Conservation (phyloP, 2,888 invertebrate species). For the Notocelia uddmanniana region DNA sequence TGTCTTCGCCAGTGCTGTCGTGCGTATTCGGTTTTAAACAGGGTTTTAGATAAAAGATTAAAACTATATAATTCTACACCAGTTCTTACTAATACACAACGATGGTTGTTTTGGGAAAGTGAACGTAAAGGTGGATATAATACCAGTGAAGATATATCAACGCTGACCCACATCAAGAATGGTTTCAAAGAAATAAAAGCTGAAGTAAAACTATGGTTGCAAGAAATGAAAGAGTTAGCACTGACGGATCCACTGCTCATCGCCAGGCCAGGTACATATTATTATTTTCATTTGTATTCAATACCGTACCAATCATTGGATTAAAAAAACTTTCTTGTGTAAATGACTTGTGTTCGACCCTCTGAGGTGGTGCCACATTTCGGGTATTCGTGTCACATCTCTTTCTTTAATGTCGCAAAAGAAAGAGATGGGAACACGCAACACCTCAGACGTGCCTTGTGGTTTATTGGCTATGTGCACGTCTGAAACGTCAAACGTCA, state of each 20-base stretch:
- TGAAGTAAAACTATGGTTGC: constrained; percentile 88
- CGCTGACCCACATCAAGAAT: constrained; percentile 84
- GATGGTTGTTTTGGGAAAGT: constrained; percentile 83
- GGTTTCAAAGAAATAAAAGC: constrained; percentile 88
- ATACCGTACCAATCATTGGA: neutral
- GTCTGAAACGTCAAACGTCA: too few relatives aligned
- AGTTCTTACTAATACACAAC: constrained; percentile 57
- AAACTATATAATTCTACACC: constrained; percentile 52
- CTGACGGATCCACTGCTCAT: constrained; percentile 87
- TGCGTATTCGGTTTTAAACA: constrained; percentile 31
- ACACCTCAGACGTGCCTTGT: too few relatives aligned
- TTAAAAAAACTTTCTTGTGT: too few relatives aligned
- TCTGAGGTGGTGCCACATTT: too few relatives aligned
- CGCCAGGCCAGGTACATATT: constrained; percentile 80
- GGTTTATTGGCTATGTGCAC: too few relatives aligned
- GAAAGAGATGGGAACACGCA: too few relatives aligned
- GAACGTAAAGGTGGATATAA: constrained; percentile 87
- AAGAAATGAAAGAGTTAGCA: constrained; percentile 89
- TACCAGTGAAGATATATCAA: constrained; percentile 70
- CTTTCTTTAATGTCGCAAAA: too few relatives aligned
- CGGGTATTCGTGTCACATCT: too few relatives aligned
- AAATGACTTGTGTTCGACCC: too few relatives aligned
- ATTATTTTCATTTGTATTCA: neutral
- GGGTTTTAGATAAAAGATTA: constrained; percentile 53
- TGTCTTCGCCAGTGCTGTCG: constrained; percentile 30